Base-by-base conservation (phyloP, 2,888 invertebrate species). In the Tetheella fluctuosa region DNA sequence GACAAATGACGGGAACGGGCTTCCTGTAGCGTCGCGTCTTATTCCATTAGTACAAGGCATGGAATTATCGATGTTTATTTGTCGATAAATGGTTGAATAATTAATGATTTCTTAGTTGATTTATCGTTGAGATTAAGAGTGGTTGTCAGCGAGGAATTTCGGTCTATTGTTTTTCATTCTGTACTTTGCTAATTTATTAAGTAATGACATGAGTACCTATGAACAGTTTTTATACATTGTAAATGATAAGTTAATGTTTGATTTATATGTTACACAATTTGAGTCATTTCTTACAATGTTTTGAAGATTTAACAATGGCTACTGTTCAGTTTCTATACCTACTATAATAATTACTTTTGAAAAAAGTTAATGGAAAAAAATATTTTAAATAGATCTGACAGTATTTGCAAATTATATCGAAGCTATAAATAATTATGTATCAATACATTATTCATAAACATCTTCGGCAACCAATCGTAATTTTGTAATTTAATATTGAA, bases 1-100 rank as follows among this genome's bases (percentile, higher is more conserved):
- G 90, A 93, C 89, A 90, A 91, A 92, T 91, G 88, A 80, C 81
- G 81, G 81, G 79, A 80, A 80, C 72, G 72, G 81, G 88, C 90
- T 90, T 91, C 91, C 91, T 90, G 89, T 88, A 81, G 90, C 80
- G 89, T 81, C 74, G 77, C 70, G 80, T 77, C 82, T 73, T 64
- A 62, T 69, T 79, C 84, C 87, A 89, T 89, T 89, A 90, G 84
- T 76, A 80, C 69, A 66, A 74, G 59, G 79, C 63, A 60, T 62
- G 55, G 66, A 68, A 70, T 75, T 86, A 85, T 86, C 79, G 82
- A 85, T 84, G 70, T 76, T 72, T 73, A 64, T 74, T 75, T 81
- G 79, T 85, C 83, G 83, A 86, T 81, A 79, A 71, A 71, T 17
- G 69, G 63, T 62, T 61, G 68, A 70, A 75, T 78, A 84, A 86